phyloP scores from a whole-genome alignment of 2,888 invertebrate genomes.

The Acanthosepion lycidas region DNA sequence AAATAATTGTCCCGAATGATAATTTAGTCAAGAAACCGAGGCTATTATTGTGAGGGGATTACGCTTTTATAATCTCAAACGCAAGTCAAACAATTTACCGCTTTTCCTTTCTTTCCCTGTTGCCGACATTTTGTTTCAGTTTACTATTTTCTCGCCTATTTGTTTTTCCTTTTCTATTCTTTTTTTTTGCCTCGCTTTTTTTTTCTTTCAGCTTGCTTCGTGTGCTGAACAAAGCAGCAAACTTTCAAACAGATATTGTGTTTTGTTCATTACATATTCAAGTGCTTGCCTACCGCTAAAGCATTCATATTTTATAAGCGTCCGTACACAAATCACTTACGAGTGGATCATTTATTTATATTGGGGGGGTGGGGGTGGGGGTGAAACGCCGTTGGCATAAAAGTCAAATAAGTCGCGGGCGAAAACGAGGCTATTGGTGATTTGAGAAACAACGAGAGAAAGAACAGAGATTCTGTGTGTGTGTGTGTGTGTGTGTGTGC shows the following conservation, averaged over 20 bases:
- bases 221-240: background rate
- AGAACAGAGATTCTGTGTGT: background rate
- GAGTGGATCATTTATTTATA: slow-evolving; percentile 12
- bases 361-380: background rate
- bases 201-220: background rate
- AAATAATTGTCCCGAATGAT: too few species aligned
- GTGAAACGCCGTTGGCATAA: too few species aligned
- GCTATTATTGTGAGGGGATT: background rate
- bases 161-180: too few species aligned
- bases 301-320: slow-evolving; percentile 22
- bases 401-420: background rate
- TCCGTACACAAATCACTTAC: slow-evolving; percentile 33
- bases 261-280: background rate
- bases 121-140: background rate
- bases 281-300: background rate
- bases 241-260: background rate
- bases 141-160: background rate
- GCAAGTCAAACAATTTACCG: background rate
- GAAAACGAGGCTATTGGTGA: background rate
- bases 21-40: too few species aligned
- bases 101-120: background rate
- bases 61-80: background rate
- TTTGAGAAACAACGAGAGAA: background rate
- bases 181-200: background rate
- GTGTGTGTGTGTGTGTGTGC: background rate